A percentile compares a stretch with the other conserved stretches of the same genome.
Conservation (phyloP, 1,140 invertebrate genomes). For the Danaus melanippus region DNA sequence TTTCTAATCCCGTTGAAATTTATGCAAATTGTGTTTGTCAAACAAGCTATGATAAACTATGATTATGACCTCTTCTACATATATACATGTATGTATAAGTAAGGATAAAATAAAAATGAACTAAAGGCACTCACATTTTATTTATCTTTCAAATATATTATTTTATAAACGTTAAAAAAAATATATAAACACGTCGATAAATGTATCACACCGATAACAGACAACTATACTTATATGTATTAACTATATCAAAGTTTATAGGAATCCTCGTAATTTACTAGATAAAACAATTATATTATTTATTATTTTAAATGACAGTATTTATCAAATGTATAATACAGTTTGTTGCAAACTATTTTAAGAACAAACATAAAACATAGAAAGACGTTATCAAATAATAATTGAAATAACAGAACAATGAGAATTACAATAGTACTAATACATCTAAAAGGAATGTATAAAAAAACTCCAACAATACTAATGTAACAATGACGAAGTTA, state of each 20-base stretch:
- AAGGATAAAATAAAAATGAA: slow-evolving; percentile 32
- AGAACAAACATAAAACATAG: too few relatives aligned
- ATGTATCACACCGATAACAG: slow-evolving; percentile 58
- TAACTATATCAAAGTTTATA: slow-evolving; percentile 23
- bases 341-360: too few relatives aligned
- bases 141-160: slow-evolving; percentile 49
- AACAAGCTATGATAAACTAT: too few relatives aligned
- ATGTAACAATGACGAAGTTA: slow-evolving; percentile 52
- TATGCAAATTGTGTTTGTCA: too few relatives aligned
- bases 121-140: slow-evolving; percentile 57
- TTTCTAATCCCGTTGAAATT: too few relatives aligned
- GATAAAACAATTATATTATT: slow-evolving; percentile 13
- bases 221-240: slow-evolving; percentile 24
- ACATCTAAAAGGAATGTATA: slow-evolving; percentile 38
- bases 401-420: too few relatives aligned
- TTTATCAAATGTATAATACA: too few relatives aligned
- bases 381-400: too few relatives aligned
- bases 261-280: slow-evolving; percentile 13
- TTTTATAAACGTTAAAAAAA: slow-evolving; percentile 54
- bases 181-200: slow-evolving; percentile 41
- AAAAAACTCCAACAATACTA: slow-evolving; percentile 55
- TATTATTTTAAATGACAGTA: slow-evolving; percentile 4
- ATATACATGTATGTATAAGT: too few relatives aligned
- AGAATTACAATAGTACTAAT: too few relatives aligned
- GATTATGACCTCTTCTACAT: too few relatives aligned